Conservation (phyloP, 2,888 invertebrate genomes). For the Eubasilissa splendida region DNA sequence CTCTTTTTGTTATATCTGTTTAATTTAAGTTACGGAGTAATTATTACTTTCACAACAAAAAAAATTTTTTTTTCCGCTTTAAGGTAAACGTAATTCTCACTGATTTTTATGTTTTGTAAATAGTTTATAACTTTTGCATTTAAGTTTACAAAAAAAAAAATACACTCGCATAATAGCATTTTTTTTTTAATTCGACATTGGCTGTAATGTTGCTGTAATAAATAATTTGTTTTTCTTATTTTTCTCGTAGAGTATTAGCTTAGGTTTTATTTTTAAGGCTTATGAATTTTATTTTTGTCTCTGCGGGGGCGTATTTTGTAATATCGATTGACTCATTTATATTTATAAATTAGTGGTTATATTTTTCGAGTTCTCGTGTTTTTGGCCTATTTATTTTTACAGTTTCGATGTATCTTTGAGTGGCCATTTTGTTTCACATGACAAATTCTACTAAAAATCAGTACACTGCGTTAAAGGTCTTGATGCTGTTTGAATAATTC, state of each 20-base stretch:
- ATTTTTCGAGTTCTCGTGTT: too few species aligned
- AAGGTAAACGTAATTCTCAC: constrained; percentile 2
- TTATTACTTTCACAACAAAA: not conserved
- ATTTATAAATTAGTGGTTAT: too few species aligned
- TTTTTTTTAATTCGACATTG: constrained; percentile 9
- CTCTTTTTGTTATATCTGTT: not conserved
- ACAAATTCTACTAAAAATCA: too few species aligned
- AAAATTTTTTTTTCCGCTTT: constrained; percentile 19
- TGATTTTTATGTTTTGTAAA: constrained; percentile 12
- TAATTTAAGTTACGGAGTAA: constrained; percentile 9
- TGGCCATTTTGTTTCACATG: too few species aligned
- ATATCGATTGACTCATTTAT: too few species aligned
- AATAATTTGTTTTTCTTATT: too few species aligned
- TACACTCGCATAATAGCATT: not conserved
- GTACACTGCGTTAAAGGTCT: too few species aligned
- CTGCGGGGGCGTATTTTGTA: too few species aligned
- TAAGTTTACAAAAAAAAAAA: constrained; percentile 2
- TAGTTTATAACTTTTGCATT: constrained; percentile 30
- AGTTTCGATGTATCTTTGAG: too few species aligned
- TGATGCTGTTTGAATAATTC: too few species aligned
- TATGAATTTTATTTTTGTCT: not conserved
- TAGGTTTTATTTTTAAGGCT: constrained; percentile 5
- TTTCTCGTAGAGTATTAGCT: constrained; percentile 8
- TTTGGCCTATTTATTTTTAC: too few species aligned
- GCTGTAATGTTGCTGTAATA: constrained; percentile 18